Base-by-base conservation (phyloP, 2,888 invertebrate species). In the Agrypnus murinus region DNA sequence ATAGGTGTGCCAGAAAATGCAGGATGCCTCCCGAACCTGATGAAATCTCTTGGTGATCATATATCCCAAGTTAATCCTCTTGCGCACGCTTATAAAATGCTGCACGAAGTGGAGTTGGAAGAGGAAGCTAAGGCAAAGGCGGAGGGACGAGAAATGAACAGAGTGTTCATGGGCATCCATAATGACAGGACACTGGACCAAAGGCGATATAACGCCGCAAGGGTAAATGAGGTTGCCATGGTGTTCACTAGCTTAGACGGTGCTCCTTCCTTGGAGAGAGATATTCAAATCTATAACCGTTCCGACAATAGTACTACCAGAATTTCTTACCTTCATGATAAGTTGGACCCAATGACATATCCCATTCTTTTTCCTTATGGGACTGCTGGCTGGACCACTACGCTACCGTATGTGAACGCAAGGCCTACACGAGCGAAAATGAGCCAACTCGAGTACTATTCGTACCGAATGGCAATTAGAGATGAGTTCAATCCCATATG, bases 161-260 rank as follows among this genome's bases (percentile, higher is more conserved):
- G 1, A 1, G 1, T 8, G 0, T 8, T 6, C 5, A 50, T 50
- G 50, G 8, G 9, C 1, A 31, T 50, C 0, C 2, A 2, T 15
- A 1, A 32, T 8, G 12, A 10, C 4, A 57, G 34, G n/a, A 14
- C 1, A 3, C n/a, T n/a, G n/a, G 38, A 57, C n/a, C 53, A 57
- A 65, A 57, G 66, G 65, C 48, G 67, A 62, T 65, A 70, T 60
- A 67, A 76, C 57, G 69, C 69, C 68, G 71, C 74, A 69, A 59
- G 63, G 62, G 68, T 75, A 72, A 77, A 63, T 7, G 57, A 64
- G 14, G 36, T 64, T 36, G 59, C 63, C 12, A 32, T 32, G 10
- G 48, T 64, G 9, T 64, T 55, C 14, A 8, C 10, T 1, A 15
- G 7, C 12, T 8, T 12, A 9, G 53, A 68, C 15, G 53, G 55